Evolutionary conservation across 2,113 vertebrate species (phyloP), one percentile per base, ranked within the genome.

Genomic region (Cygnus buccinator): DNA sequence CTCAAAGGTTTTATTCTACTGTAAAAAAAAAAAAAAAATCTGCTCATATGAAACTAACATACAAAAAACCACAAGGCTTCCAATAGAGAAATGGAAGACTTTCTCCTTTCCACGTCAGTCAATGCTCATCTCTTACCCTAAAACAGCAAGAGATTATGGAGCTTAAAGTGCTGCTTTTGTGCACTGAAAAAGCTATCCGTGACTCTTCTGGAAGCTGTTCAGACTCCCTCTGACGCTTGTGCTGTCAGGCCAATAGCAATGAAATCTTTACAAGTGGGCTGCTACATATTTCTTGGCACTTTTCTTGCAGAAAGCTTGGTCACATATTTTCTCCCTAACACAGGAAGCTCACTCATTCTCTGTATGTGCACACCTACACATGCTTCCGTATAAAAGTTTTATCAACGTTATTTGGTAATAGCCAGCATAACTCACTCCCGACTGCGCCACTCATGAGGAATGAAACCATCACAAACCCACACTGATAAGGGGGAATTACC

Each of bases 331-430:
- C 37, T 80, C 16, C 50, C 55, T 66, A 25, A 5, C 31, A 22
- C 3, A 3, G 18, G 57, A 65, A 48, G 22, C 18, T 16, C 8
- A 5, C 62, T 7, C 52, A 6, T 29, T 35, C 17, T 25, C 31
- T 26, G 0, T 5, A 11, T 0, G 20, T 9, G 31, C 26, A 55
- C 55, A 63, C 9, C 55, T 58, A 21, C 25, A 1, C 16, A 0
- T 10, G 31, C 9, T 74, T 21, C 72, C 19, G 1, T 5, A 29
- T 0, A 6, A 0, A 46, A 26, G 37, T 43, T 46, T 15, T 9
- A 28, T 4, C 63, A 18, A 0, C 0, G 0, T 2, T 67, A 10
- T 1, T 57, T 46, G 61, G 44, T 55, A 58, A 65, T 0, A 92
- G 37, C 62, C 68, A n/a, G 22, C 0, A 3, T 25, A 59, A 77